Base-by-base conservation (phyloP, 1,140 invertebrate species). In the Phenacoccus solenopsis region DNA sequence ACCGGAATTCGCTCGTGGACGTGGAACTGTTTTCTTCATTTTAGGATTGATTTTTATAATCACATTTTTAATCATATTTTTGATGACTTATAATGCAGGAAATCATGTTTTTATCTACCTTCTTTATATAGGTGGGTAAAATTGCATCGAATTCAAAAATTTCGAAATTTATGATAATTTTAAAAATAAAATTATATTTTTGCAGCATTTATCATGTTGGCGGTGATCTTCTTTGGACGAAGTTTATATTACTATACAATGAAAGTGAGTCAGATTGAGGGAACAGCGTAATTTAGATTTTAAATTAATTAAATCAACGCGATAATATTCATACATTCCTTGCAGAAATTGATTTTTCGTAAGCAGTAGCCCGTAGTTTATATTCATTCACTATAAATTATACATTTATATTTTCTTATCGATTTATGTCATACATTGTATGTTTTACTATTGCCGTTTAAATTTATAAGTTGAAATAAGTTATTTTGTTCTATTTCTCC, bases 161-260 rank as follows among this genome's bases (percentile, higher is more conserved):
- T 12, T 71, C 69, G 30, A n/a, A n/a, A n/a, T 68, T 70, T 13
- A 61, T 2, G 35, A 25, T 38, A 24, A 9, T 69, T 71, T 28
- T 12, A 70, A n/a, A 64, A 67, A 70, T 69, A 68, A 56, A 70
- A 20, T 67, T 70, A 30, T 49, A 16, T 9, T 72, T 68, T 79
- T 80, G 28, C 77, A 84, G 84, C 86, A 75, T 84, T 87, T 72
- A 93, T 93, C 80, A 74, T 94, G 12, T 75, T 92, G 69, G 85
- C 89, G 13, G 75, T 90, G 21, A 77, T 90, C 56, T 84, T 91
- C 61, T 82, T 91, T 70, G 85, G 85, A 70, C 86, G 92, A 74
- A 88, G 90, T 75, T 81, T 92, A 73, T 94, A 93, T 79, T 94
- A 93, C 79, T 93, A 87, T 80, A 87, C 87, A 67, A 92, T 96